A percentile compares a stretch with the other conserved stretches of the same genome.
phyloP scores from a whole-genome alignment of 2,797 vertebrate genomes.

The Pipistrellus kuhlii region DNA sequence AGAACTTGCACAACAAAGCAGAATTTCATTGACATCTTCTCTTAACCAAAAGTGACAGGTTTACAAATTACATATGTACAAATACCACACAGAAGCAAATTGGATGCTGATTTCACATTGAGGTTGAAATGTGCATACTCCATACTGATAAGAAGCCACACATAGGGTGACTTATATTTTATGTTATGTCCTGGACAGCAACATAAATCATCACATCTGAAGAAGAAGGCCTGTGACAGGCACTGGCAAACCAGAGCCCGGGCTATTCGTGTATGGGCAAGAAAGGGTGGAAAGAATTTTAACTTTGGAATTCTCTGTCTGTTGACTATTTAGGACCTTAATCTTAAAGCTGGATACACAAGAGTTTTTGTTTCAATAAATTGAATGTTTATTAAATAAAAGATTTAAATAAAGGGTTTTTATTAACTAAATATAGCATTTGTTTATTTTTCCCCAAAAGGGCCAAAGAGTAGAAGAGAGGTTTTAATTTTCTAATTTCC shows the following conservation, averaged over 20 bases:
- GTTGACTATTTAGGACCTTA: not conserved
- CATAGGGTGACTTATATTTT: not conserved
- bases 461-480: not conserved
- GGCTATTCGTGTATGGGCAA: not conserved
- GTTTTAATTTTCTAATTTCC: not conserved
- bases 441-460: conserved; percentile 6
- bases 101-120: not conserved
- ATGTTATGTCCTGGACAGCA: conserved; percentile 1
- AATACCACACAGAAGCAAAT: not conserved
- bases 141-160: not conserved
- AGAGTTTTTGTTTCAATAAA: not conserved
- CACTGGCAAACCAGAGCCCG: not conserved
- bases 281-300: not conserved
- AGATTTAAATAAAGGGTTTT: not conserved
- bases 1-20: not conserved
- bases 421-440: conserved; percentile 7
- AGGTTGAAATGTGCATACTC: not conserved
- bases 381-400: conserved; percentile 22
- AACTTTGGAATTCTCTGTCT: not conserved
- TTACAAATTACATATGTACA: not conserved
- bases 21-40: not conserved
- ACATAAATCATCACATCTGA: not conserved
- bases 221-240: not conserved
- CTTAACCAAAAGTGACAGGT: not conserved
- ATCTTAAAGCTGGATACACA: not conserved